Evolutionary conservation across 2,797 vertebrate genomes (phyloP).

Genomic region (Hippopotamyrus pictus): DNA sequence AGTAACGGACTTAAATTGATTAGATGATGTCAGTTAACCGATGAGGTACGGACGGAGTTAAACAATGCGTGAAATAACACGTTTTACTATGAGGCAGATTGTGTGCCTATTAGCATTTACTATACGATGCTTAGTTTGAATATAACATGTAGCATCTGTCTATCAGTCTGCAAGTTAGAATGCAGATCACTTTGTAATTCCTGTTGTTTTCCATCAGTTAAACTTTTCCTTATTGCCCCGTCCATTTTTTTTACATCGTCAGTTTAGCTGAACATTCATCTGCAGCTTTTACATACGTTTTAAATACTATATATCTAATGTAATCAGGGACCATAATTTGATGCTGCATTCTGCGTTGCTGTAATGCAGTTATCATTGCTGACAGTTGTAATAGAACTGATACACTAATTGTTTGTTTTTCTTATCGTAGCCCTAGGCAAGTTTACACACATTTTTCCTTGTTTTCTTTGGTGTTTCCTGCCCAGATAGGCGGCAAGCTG

Average conservation of each 20-base stretch:
- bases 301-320: neutral
- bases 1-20: neutral
- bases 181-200: neutral
- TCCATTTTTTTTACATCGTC: neutral
- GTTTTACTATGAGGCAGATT: neutral
- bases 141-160: neutral
- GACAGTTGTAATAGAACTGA: neutral
- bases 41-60: neutral
- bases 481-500: constrained; percentile 62
- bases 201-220: neutral
- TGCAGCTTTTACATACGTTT: neutral
- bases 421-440: neutral
- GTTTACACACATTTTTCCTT: neutral
- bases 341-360: neutral
- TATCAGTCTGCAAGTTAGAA: neutral
- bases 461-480: neutral
- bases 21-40: neutral
- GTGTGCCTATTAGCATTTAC: neutral
- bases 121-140: neutral
- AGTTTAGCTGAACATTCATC: neutral
- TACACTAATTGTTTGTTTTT: neutral
- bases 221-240: neutral
- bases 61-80: neutral
- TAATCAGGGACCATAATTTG: neutral
- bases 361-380: neutral